Conservation (phyloP, 1,140 invertebrate genomes). For the Melanaphis sacchari region DNA sequence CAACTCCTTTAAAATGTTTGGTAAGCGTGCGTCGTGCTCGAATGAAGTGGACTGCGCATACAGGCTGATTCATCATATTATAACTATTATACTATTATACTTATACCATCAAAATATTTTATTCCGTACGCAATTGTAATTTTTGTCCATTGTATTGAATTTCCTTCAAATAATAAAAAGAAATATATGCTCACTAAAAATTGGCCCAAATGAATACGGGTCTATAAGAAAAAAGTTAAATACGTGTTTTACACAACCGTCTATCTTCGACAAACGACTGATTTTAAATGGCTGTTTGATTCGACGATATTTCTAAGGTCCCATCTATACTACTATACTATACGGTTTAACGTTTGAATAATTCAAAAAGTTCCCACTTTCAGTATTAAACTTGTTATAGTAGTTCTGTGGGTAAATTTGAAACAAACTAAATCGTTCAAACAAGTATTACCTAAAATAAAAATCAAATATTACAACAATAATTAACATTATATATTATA, state of each 20-base stretch:
- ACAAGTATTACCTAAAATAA: background rate
- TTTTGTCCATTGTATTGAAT: background rate
- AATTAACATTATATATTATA: background rate
- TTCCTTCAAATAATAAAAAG: background rate
- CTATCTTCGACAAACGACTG: background rate
- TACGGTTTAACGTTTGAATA: background rate
- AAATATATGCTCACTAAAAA: background rate
- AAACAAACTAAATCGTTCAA: background rate
- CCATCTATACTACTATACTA: background rate
- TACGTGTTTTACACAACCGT: background rate
- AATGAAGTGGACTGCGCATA: background rate
- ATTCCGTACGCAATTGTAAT: background rate
- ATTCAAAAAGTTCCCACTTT: background rate
- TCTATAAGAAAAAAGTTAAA: background rate
- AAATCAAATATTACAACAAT: background rate
- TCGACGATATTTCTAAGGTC: background rate
- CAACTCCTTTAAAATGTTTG: background rate
- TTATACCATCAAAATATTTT: conserved; percentile 18
- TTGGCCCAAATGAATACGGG: background rate
- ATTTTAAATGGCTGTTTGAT: background rate
- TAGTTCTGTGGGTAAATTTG: background rate
- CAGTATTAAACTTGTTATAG: background rate
- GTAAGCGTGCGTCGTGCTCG: background rate
- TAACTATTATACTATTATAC: too few species aligned
- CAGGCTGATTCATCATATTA: background rate